These are phyloP conservation scores for Percina caprodes DNA, from an alignment of 2,113 vertebrate genomes.

Conservation along the genomic window DNA sequence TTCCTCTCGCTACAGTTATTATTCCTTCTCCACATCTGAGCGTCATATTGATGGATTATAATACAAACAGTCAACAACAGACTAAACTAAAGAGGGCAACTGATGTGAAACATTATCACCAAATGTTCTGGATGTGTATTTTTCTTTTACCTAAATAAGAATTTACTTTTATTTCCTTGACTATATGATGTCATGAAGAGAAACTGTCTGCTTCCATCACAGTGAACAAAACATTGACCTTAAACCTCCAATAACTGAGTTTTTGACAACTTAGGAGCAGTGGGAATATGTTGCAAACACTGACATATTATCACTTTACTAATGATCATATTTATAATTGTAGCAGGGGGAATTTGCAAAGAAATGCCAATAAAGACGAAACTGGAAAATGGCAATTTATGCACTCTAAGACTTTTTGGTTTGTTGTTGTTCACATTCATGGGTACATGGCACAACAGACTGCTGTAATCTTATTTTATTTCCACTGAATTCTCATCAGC, in stretches of 20 bases:
- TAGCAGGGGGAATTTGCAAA: not conserved
- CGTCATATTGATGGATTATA: slow-evolving; percentile 52
- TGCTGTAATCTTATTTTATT: slow-evolving; percentile 1
- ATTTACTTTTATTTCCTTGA: not conserved
- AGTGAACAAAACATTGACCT: not conserved
- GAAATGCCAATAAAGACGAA: not conserved
- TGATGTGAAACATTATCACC: slow-evolving; percentile 17
- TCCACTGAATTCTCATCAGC: not conserved
- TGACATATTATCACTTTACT: not conserved
- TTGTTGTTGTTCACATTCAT: not conserved
- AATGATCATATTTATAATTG: not conserved
- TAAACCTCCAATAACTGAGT: not conserved
- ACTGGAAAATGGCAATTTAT: not conserved
- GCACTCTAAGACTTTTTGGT: not conserved
- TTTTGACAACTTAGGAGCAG: not conserved
- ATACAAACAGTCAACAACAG: slow-evolving; percentile 31
- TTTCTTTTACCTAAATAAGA: not conserved
- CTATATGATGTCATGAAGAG: not conserved
- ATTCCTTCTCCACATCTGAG: slow-evolving; percentile 16
- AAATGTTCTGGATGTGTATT: not conserved
- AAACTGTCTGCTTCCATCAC: not conserved
- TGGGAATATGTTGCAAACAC: not conserved
- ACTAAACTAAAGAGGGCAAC: slow-evolving; percentile 15
- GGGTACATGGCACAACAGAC: not conserved
- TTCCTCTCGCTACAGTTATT: slow-evolving; percentile 21